A percentile compares a stretch with the other conserved stretches of the same genome.
phyloP scores from a whole-genome alignment of 2,888 invertebrate species.

The Eurytoma adleriae region DNA sequence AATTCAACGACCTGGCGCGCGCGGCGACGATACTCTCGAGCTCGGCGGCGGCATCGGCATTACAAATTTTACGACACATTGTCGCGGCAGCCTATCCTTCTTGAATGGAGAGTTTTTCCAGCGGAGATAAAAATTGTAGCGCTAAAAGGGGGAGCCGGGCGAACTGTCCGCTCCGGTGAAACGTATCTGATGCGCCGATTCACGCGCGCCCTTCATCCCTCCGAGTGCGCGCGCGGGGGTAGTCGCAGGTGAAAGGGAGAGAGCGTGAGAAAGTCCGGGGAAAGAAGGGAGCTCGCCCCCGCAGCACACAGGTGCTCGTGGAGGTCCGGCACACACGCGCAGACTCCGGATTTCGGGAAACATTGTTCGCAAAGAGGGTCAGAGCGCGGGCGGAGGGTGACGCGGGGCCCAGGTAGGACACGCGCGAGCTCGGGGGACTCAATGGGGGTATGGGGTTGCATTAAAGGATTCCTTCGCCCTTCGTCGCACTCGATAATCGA shows the following conservation, averaged over 20 bases:
- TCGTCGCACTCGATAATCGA: slow-evolving; percentile 47
- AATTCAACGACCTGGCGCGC: slow-evolving; percentile 30
- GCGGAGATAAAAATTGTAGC: too few relatives aligned
- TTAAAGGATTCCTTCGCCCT: slow-evolving; percentile 61
- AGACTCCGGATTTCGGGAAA: slow-evolving; percentile 68
- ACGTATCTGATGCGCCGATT: too few relatives aligned
- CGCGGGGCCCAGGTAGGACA: slow-evolving; percentile 58
- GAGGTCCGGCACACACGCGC: slow-evolving; percentile 27
- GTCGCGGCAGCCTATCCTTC: too few relatives aligned
- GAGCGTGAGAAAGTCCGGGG: slow-evolving; percentile 66
- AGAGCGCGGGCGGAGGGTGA: slow-evolving; percentile 61
- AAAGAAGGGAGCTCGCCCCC: slow-evolving; percentile 54
- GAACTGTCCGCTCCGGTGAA: too few relatives aligned
- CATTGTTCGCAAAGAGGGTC: slow-evolving; percentile 56
- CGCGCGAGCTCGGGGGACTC: slow-evolving; percentile 17
- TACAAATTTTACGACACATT: background rate
- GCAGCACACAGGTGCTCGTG: slow-evolving; percentile 42
- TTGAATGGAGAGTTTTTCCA: too few relatives aligned
- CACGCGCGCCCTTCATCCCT: too few relatives aligned
- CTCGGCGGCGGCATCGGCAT: background rate
- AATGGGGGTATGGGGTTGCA: slow-evolving; percentile 30
- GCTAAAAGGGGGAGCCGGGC: too few relatives aligned
- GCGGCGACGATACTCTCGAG: background rate
- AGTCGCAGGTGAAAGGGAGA: background rate
- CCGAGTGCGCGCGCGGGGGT: too few relatives aligned